These are phyloP conservation scores for Oncorhynchus kisutch DNA, from an alignment of 2,113 vertebrate genomes.

Conservation along the genomic window DNA sequence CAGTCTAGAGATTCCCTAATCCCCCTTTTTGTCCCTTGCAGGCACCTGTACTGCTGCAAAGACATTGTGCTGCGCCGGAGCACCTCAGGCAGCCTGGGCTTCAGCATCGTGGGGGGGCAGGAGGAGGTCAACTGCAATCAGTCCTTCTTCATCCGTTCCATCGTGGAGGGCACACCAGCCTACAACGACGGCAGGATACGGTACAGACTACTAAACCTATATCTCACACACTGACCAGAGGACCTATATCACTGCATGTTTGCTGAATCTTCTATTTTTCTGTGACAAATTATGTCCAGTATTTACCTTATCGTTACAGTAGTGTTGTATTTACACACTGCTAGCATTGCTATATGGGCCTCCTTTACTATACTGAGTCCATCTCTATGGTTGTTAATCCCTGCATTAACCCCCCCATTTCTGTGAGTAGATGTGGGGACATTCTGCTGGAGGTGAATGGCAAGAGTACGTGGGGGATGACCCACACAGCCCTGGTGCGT, in stretches of 20 bases:
- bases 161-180: slow-evolving; percentile 94
- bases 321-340: no score
- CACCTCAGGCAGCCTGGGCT: slow-evolving; percentile 93
- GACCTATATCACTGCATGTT: neutral
- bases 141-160: slow-evolving; percentile 97
- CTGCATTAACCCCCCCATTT: no score
- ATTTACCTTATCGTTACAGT: no score
- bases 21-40: slow-evolving; percentile 67
- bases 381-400: no score
- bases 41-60: slow-evolving; percentile 93
- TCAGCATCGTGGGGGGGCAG: slow-evolving; percentile 96
- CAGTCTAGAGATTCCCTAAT: slow-evolving; percentile 47
- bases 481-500: slow-evolving; percentile 86
- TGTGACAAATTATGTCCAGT: no score
- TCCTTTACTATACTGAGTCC: no score
- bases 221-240: no score
- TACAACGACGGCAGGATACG: slow-evolving; percentile 96
- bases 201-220: slow-evolving; percentile 65
- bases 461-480: slow-evolving; percentile 91
- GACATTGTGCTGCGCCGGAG: slow-evolving; percentile 91
- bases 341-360: no score
- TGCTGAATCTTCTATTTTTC: no score
- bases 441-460: slow-evolving; percentile 96
- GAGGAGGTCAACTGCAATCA: slow-evolving; percentile 92
- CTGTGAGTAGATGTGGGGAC: slow-evolving; percentile 85